Conservation (phyloP, 1,140 invertebrate species). For the Galendromus occidentalis region DNA sequence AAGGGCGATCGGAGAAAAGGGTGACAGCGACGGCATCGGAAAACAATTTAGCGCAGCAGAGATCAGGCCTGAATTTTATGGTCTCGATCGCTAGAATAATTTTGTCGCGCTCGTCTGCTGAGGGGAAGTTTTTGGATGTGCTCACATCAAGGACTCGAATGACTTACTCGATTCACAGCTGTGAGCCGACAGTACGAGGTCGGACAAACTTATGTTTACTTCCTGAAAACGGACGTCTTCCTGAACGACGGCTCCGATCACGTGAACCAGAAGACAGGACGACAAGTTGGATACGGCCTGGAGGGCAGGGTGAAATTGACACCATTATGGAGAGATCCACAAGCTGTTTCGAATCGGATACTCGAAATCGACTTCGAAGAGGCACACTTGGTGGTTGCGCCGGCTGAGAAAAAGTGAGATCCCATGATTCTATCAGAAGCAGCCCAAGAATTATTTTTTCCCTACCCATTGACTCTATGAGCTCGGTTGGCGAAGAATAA, state of each 20-base stretch:
- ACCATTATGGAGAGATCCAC: not conserved
- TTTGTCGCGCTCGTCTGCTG: too few species aligned
- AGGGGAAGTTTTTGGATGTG: too few species aligned
- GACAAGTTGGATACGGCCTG: not conserved
- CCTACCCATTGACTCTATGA: too few species aligned
- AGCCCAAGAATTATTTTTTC: too few species aligned
- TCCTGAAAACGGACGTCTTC: not conserved
- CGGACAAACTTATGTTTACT: not conserved
- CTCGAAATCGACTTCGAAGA: not conserved
- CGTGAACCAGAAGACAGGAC: not conserved
- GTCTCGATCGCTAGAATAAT: too few species aligned
- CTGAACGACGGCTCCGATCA: not conserved
- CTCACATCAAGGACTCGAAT: too few species aligned
- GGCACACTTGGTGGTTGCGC: not conserved
- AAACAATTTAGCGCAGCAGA: too few species aligned
- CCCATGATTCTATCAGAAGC: too few species aligned
- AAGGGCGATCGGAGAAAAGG: too few species aligned
- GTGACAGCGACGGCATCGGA: too few species aligned
- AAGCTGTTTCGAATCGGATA: not conserved
- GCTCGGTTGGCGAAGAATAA: not conserved
- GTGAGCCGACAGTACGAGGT: not conserved
- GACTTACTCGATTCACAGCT: too few species aligned
- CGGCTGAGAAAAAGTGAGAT: not conserved
- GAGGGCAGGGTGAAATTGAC: not conserved
- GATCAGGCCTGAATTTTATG: too few species aligned